Evolutionary conservation across 2,797 vertebrate species (phyloP), one percentile per base, ranked within the genome.

Genomic region (Galago senegalensis): DNA sequence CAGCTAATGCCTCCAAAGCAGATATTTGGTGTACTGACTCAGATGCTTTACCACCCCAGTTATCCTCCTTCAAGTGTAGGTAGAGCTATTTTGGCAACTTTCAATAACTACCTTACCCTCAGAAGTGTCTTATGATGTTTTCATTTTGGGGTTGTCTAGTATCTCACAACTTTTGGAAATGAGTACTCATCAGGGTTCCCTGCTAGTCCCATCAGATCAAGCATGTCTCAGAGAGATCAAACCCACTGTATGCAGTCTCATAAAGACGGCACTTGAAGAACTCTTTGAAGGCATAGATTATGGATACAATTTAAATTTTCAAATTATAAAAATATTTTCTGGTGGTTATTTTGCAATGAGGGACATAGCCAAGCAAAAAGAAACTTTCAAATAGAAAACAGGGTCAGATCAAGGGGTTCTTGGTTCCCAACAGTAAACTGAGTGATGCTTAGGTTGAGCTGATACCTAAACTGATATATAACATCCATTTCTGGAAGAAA

Each of bases 271-370:
- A 53, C 85, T 61, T 83, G 20, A 89, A 93, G 31, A 86, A 21
- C 4, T 88, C 31, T 23, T 46, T 60, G 56, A 92, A 92, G 34
- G 63, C 17, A 76, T 14, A 85, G 25, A 83, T 86, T 90, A 75
- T 40, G 23, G 49, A 72, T 75, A 87, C 46, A 79, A 89, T 85
- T 88, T 43, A 76, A 76, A 80, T 40, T 34, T 89, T 65, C 75
- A 92, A 61, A 53, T n/a, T 73, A 9, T 67, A 56, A 73, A 82
- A 17, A 31, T 31, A 80, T 27, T 80, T 88, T 49, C 18, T 53
- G 56, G n/a, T 43, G 86, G 17, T 80, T 77, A 27, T 76, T 95
- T 81, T 92, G 56, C 60, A 31, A 69, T 34, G 56, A 96, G 11
- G 37, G 70, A 89, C n/a, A 31, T 20, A 73, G 14, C 16, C 34